Evolutionary conservation across 2,797 vertebrate species (phyloP).

Genomic region (Sphenodon punctatus): DNA sequence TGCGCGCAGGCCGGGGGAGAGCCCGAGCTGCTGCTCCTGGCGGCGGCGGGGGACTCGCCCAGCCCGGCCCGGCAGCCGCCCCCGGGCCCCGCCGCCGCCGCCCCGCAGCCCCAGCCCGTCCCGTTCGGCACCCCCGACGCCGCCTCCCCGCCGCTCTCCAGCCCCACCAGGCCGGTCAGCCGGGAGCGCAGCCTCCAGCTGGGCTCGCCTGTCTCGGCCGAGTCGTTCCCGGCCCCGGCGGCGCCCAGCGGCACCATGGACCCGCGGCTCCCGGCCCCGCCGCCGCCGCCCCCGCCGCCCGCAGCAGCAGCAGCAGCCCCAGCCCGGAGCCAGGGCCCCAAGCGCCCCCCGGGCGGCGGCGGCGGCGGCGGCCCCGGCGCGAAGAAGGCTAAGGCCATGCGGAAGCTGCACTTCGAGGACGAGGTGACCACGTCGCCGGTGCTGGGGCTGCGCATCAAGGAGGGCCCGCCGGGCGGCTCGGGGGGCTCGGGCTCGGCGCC

Average conservation of each 20-base stretch:
- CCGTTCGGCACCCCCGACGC: slow-evolving; percentile 89
- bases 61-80: neutral
- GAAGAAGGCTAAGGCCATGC: slow-evolving; percentile 93
- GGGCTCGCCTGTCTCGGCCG: slow-evolving; percentile 91
- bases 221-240: slow-evolving; percentile 91
- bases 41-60: slow-evolving; percentile 4
- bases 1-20: slow-evolving; percentile 80
- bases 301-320: too few relatives aligned
- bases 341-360: slow-evolving; percentile 58
- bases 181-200: slow-evolving; percentile 90
- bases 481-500: slow-evolving; percentile 80
- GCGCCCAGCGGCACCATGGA: slow-evolving; percentile 60
- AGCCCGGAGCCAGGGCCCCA: slow-evolving; percentile 67
- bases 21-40: slow-evolving; percentile 12
- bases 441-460: slow-evolving; percentile 90
- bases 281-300: neutral
- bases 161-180: slow-evolving; percentile 93
- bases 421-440: slow-evolving; percentile 94
- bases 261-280: slow-evolving; percentile 4
- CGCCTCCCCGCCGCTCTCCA: slow-evolving; percentile 86
- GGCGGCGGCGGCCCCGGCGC: slow-evolving; percentile 73
- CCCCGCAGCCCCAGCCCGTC: slow-evolving; percentile 59
- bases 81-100: neutral
- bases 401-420: slow-evolving; percentile 90
- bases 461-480: slow-evolving; percentile 90